Conservation (phyloP, 1,140 invertebrate species). For the Drosophila willistoni region DNA sequence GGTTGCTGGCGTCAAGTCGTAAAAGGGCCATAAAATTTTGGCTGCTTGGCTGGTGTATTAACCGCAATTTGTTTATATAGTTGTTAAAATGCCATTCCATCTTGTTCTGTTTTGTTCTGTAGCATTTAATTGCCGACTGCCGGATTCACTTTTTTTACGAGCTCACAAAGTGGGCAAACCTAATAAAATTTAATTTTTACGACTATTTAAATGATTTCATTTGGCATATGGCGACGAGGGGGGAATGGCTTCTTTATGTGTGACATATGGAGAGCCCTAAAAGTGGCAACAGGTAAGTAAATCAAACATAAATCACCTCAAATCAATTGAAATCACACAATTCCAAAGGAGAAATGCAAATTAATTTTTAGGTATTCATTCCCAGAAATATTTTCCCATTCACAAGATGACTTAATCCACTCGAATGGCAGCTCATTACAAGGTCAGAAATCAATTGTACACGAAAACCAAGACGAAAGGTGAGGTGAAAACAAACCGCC, state of each 20-base stretch:
- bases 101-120: slow-evolving; percentile 64
- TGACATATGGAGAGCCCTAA: slow-evolving; percentile 20
- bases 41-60: slow-evolving; percentile 57
- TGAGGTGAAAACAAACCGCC: slow-evolving; percentile 31
- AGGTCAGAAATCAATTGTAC: slow-evolving; percentile 58
- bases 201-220: slow-evolving; percentile 79
- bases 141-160: slow-evolving; percentile 71
- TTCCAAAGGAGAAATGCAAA: too few species aligned
- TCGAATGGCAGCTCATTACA: slow-evolving; percentile 46
- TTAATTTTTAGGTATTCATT: background rate
- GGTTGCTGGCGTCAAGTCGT: slow-evolving; percentile 82
- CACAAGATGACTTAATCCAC: slow-evolving; percentile 53
- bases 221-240: slow-evolving; percentile 14
- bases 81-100: slow-evolving; percentile 78
- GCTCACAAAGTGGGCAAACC: slow-evolving; percentile 50
- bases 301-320: slow-evolving; percentile 2
- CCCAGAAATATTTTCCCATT: background rate
- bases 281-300: slow-evolving; percentile 56
- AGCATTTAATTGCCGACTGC: slow-evolving; percentile 76
- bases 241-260: background rate
- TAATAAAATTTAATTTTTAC: slow-evolving; percentile 78
- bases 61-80: slow-evolving; percentile 81
- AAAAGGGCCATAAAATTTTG: slow-evolving; percentile 78
- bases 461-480: background rate
- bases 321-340: background rate